Evolutionary conservation across 2,113 vertebrate species (phyloP).

Genomic region (Salvelinus namaycush): DNA sequence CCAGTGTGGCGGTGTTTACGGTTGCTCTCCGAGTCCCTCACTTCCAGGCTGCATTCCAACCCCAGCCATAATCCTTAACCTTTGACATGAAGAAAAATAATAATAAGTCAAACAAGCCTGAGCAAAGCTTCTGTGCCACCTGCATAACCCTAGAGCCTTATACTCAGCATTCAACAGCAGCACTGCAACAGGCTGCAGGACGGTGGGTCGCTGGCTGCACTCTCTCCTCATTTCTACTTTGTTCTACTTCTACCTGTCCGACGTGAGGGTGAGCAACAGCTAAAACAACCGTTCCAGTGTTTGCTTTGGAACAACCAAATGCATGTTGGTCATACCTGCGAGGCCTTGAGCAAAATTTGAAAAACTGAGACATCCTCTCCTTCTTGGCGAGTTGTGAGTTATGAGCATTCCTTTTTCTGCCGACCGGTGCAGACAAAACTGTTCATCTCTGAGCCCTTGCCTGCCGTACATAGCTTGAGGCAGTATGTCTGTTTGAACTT

Average conservation of each 20-base stretch:
- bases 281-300: slow-evolving; percentile 37
- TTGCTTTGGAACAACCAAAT: slow-evolving; percentile 32
- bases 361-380: slow-evolving; percentile 50
- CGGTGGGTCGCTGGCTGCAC: slow-evolving; percentile 29
- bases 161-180: slow-evolving; percentile 22
- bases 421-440: slow-evolving; percentile 64
- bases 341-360: slow-evolving; percentile 38
- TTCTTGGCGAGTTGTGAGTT: slow-evolving; percentile 62
- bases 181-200: slow-evolving; percentile 34
- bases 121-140: slow-evolving; percentile 58
- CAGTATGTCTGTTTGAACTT: slow-evolving; percentile 71
- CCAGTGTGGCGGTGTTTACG: slow-evolving; percentile 20
- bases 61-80: slow-evolving; percentile 75
- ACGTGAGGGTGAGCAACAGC: slow-evolving; percentile 2
- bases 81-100: slow-evolving; percentile 63
- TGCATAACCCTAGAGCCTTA: slow-evolving; percentile 51
- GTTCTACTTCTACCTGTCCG: slow-evolving; percentile 29
- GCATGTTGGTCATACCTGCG: slow-evolving; percentile 28
- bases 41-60: slow-evolving; percentile 69
- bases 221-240: slow-evolving; percentile 19
- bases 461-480: slow-evolving; percentile 64
- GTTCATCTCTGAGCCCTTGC: slow-evolving; percentile 71
- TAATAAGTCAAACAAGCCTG: slow-evolving; percentile 63
- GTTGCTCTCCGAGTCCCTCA: slow-evolving; percentile 49
- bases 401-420: slow-evolving; percentile 53